Base-by-base conservation (phyloP, 2,888 invertebrate genomes). In the Epistrophella euchroma region DNA sequence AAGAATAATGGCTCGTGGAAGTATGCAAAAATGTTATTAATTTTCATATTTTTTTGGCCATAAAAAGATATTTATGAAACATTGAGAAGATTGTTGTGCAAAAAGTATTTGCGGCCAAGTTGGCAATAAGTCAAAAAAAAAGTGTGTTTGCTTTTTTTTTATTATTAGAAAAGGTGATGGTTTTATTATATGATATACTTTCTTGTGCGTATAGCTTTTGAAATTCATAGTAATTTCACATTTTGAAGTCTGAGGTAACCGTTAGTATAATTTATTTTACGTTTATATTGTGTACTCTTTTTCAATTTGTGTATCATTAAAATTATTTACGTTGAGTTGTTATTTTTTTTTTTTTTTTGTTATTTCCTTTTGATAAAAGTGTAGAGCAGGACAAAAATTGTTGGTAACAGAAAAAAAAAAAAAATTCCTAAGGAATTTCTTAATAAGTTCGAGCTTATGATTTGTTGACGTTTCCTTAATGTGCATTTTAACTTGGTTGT, bases 1-100 rank as follows among this genome's bases (percentile, higher is more conserved):
- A 66, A 62, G 76, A 80, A 76, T 85, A 79, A 81, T 81, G 68
- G 76, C 72, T 85, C 72, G 47, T 80, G 68, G 60, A 85, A 76
- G 85, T 85, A 85, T 85, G 85, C 80, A 85, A 76, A 85, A 85
- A 85, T 73, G 85, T 85, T 85, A 85, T 85, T 85, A 85, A 81
- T 85, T 85, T 85, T 85, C 73, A 85, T 85, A 80, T 85, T 85
- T 72, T 72, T 43, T 72, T 72, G 60, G 72, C 70, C 85, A 85
- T 85, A 81, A 85, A 85, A 85, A 77, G 85, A 76, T 85, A 85
- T 85, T 85, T 76, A 85, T 85, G 85, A 77, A 85, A 85, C 80
- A 85, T 80, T 81, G 80, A 85, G 80, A 72, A 85, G 76, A 73
- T 85, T 85, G 80, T 80, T 80, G 85, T 81, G 81, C 76, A 68